Conservation (phyloP, 2,113 vertebrate genomes). For the Opisthocomus hoazin region DNA sequence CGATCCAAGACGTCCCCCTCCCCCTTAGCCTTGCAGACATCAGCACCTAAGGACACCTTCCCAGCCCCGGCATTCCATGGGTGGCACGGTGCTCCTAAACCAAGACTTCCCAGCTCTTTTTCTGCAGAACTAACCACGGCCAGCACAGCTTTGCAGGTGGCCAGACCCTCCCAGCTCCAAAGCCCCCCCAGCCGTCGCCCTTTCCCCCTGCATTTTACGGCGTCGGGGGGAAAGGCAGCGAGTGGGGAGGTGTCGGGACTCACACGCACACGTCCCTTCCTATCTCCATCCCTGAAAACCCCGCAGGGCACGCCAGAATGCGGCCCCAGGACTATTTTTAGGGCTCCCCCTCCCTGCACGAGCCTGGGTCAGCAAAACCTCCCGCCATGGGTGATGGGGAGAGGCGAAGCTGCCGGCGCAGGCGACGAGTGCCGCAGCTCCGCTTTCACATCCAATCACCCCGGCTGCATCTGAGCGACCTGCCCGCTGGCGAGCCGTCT, state of each 20-base stretch:
- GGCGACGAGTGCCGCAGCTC: background rate
- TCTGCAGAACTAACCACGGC: rapidly evolving
- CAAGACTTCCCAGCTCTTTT: background rate
- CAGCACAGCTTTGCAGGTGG: rapidly evolving
- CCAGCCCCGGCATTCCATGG: no score
- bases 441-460: constrained; percentile 45
- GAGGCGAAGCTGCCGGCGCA: background rate
- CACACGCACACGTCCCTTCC: background rate
- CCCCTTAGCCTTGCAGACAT: rapidly evolving
- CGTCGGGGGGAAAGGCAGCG: background rate
- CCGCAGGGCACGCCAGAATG: background rate
- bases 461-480: background rate
- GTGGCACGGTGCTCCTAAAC: background rate
- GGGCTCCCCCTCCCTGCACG: background rate
- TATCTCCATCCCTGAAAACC: background rate
- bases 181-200: background rate
- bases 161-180: background rate
- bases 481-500: background rate
- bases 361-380: background rate
- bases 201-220: rapidly evolving
- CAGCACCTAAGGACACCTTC: rapidly evolving
- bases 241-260: background rate
- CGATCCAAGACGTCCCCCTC: rapidly evolving
- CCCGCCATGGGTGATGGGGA: background rate
- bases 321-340: background rate